phyloP scores from a whole-genome alignment of 2,888 invertebrate species.

The Idaea dimidiata region DNA sequence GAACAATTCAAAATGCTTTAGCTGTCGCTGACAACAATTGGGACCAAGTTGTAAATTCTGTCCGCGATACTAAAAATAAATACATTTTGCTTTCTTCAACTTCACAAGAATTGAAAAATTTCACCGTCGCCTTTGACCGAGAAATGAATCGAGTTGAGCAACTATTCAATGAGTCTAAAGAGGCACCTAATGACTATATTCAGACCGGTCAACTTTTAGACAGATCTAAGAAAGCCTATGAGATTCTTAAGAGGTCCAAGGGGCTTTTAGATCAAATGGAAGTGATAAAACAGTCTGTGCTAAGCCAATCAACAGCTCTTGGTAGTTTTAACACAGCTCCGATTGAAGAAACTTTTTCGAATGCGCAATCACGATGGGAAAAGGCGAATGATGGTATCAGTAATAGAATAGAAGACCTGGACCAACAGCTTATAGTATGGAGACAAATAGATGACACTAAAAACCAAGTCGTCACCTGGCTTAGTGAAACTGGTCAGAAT shows the following conservation, averaged over 20 bases:
- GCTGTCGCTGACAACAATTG: conserved; percentile 89
- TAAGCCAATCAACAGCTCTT: conserved; percentile 85
- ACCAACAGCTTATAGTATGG: conserved; percentile 95
- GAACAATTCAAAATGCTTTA: conserved; percentile 89
- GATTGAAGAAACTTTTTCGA: conserved; percentile 81
- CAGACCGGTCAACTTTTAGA: conserved; percentile 87
- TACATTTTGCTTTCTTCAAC: conserved; percentile 86
- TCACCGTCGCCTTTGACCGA: conserved; percentile 84
- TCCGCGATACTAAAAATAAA: conserved; percentile 87
- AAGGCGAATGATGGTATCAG: conserved; percentile 86
- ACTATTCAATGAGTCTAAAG: conserved; percentile 82
- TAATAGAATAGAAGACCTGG: conserved; percentile 88
- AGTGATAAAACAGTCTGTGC: conserved; percentile 85
- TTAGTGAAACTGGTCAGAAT: conserved; percentile 89
- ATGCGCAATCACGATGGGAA: conserved; percentile 85
- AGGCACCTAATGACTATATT: conserved; percentile 86
- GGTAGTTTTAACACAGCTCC: conserved; percentile 83
- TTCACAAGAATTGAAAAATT: conserved; percentile 87
- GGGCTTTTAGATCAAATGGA: conserved; percentile 89
- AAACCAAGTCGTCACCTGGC: conserved; percentile 91
- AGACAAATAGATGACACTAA: conserved; percentile 94
- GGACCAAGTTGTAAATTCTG: conserved; percentile 88
- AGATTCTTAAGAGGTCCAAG: conserved; percentile 88
- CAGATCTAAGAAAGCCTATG: conserved; percentile 87
- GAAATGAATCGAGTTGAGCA: conserved; percentile 86